Conservation (phyloP, 2,113 vertebrate species). For the Dromaius novaehollandiae region DNA sequence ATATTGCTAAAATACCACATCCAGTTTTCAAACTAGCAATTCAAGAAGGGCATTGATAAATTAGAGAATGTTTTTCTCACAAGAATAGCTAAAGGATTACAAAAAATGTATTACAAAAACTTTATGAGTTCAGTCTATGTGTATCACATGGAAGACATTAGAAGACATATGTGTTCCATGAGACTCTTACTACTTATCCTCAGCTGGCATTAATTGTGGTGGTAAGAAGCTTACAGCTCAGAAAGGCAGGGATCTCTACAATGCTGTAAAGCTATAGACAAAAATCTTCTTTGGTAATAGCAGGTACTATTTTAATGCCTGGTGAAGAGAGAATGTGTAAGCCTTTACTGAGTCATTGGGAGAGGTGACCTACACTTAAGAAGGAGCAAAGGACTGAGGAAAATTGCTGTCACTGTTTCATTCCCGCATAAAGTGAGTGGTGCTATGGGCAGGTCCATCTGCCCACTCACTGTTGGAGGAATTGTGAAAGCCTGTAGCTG, state of each 20-base stretch:
- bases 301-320: neutral
- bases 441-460: neutral
- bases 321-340: neutral
- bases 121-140: neutral
- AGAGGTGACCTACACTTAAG: neutral
- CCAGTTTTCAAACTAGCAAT: neutral
- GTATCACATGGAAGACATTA: neutral
- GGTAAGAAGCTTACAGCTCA: neutral
- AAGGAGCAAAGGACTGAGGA: neutral
- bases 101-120: neutral
- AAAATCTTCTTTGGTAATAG: neutral
- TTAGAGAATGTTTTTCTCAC: neutral
- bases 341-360: neutral
- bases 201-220: neutral
- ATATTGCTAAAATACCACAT: neutral
- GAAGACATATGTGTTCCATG: neutral
- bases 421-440: neutral
- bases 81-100: neutral
- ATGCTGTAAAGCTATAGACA: neutral
- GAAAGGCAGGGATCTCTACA: neutral
- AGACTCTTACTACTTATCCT: neutral
- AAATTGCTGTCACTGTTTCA: neutral
- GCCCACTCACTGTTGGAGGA: neutral
- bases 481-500: neutral
- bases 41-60: neutral